Base-by-base conservation (phyloP, 2,888 invertebrate species). In the Heliconius aoede region DNA sequence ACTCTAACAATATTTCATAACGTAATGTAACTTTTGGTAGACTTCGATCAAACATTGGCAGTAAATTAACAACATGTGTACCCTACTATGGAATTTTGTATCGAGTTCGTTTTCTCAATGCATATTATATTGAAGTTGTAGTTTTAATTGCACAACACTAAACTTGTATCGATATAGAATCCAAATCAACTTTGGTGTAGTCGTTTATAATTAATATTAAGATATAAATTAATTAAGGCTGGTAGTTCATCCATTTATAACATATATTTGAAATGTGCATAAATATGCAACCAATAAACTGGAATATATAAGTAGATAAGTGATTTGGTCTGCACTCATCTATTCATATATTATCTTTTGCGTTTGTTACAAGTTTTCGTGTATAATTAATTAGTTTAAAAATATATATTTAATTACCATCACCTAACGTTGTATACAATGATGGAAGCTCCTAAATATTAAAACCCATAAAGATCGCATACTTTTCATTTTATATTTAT, bases 41-140 rank as follows among this genome's bases (percentile, higher is more conserved):
- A 77, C 67, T 79, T 67, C 79, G 79, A 78, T 76, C 78, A 81
- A 80, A 81, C 79, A 82, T 79, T 80, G 79, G 77, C 68, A 76
- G 74, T 78, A 77, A 79, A 80, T 80, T 80, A 80, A 79, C 73
- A 80, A 79, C 75, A 74, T 73, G 78, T 67, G 67, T 64, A 21
- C 72, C 76, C 74, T 78, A 78, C 77, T 62, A 81, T 64, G 77
- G 72, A 69, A 77, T 61, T 60, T 28, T 69, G 58, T 55, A 79
- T 77, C 75, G 18, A 72, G 64, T 68, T 74, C 72, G 26, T 26
- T 60, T 26, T 24, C 11, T 55, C 1, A n/a, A n/a, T n/a, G 18
- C 46, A 46, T 46, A 46, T 46, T 55, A 55, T 55, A 55, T 55
- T 55, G 9, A 55, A 55, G 9, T 51, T 51, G 3, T 51, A 21